Evolutionary conservation across 2,888 invertebrate species (phyloP).

Genomic region (Eledone cirrhosa): DNA sequence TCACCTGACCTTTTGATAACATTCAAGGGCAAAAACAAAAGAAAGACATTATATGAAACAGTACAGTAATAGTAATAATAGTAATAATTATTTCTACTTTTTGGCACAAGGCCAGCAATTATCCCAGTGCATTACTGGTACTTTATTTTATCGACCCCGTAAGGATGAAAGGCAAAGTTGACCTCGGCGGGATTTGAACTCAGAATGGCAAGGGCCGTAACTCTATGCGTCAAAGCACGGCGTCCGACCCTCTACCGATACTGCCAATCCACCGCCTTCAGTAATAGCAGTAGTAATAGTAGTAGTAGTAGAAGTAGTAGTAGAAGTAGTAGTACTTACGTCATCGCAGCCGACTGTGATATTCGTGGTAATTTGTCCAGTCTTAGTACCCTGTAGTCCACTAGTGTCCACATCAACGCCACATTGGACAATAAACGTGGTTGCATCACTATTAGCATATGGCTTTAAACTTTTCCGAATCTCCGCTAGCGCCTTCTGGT

Average conservation of each 20-base stretch:
- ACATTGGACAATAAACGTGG: constrained; percentile 32
- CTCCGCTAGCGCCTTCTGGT: constrained; percentile 86
- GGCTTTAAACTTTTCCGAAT: constrained; percentile 84
- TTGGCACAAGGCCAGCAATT: no score
- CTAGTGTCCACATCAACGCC: constrained; percentile 31
- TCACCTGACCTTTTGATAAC: neutral
- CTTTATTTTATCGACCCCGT: no score
- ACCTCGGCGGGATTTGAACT: no score
- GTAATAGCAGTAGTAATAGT: no score
- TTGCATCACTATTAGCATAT: constrained; percentile 74
- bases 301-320: neutral
- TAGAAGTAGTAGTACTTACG: constrained; percentile 35
- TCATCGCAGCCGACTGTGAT: constrained; percentile 42
- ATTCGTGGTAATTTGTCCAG: constrained; percentile 39
- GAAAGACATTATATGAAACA: neutral
- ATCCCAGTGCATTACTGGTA: no score
- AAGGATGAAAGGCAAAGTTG: no score
- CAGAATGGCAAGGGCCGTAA: no score
- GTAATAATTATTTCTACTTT: no score
- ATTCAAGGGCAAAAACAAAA: neutral
- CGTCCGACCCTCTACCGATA: no score
- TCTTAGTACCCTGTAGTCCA: constrained; percentile 26
- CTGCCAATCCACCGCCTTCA: no score
- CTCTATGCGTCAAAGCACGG: no score
- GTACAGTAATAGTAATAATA: no score